phyloP scores from a whole-genome alignment of 2,797 vertebrate species.

The Paramormyrops hopkinsi region DNA sequence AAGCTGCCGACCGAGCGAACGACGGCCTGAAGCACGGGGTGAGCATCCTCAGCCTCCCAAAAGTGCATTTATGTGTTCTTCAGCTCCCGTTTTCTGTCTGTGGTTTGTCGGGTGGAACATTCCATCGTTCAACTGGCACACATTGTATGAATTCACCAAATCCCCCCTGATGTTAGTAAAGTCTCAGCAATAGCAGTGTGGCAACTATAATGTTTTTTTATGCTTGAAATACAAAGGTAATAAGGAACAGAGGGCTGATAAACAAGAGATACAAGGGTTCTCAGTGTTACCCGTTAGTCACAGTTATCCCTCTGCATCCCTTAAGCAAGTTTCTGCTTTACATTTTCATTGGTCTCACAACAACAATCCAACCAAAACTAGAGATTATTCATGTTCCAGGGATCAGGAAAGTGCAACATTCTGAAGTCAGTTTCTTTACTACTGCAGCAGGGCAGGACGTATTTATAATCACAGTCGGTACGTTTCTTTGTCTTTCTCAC shows the following conservation, averaged over 20 bases:
- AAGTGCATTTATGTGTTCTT: background rate
- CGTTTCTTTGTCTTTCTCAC: background rate
- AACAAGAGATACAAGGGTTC: background rate
- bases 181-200: background rate
- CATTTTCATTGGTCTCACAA: background rate
- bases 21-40: constrained; percentile 92
- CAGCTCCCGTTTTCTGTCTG: background rate
- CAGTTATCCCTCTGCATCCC: background rate
- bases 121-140: background rate
- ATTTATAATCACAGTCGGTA: background rate
- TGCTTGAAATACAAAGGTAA: background rate
- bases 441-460: background rate
- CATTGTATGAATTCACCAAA: background rate
- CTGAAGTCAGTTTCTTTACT: background rate
- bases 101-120: background rate
- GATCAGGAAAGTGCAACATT: background rate
- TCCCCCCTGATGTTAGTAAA: background rate
- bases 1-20: constrained; percentile 81
- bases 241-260: background rate
- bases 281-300: background rate
- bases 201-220: background rate
- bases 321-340: background rate
- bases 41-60: constrained; percentile 47
- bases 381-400: background rate
- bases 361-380: background rate